phyloP scores from a whole-genome alignment of 1,140 invertebrate genomes.

The Brachionus sp. region DNA sequence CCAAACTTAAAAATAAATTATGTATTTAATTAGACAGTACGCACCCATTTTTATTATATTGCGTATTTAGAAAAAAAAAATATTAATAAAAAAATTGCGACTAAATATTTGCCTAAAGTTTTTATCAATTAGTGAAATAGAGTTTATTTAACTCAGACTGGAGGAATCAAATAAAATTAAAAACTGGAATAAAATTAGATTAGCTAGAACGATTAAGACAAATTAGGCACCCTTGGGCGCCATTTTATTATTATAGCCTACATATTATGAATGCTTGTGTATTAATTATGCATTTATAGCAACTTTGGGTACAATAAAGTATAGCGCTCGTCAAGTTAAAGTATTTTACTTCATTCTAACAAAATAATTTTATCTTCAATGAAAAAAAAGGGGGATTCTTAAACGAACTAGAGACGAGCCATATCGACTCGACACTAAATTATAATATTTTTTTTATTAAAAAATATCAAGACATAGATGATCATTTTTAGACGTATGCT shows the following conservation, averaged over 20 bases:
- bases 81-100: too few species aligned
- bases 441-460: background rate
- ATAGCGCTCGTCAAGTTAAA: background rate
- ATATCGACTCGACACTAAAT: background rate
- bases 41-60: too few species aligned
- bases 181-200: too few species aligned
- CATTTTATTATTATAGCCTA: background rate
- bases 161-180: too few species aligned
- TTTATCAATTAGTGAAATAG: too few species aligned
- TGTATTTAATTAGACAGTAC: too few species aligned
- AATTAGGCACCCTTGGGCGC: background rate
- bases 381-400: background rate
- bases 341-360: background rate
- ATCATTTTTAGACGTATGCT: constrained; percentile 8
- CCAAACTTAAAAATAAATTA: too few species aligned
- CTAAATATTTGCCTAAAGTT: too few species aligned
- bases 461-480: background rate
- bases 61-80: too few species aligned
- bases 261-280: background rate
- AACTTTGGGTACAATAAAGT: background rate
- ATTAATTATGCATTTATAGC: background rate
- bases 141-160: too few species aligned
- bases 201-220: too few species aligned
- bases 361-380: background rate
- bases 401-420: background rate